phyloP scores from a whole-genome alignment of 2,888 invertebrate species.

The Allacma fusca region DNA sequence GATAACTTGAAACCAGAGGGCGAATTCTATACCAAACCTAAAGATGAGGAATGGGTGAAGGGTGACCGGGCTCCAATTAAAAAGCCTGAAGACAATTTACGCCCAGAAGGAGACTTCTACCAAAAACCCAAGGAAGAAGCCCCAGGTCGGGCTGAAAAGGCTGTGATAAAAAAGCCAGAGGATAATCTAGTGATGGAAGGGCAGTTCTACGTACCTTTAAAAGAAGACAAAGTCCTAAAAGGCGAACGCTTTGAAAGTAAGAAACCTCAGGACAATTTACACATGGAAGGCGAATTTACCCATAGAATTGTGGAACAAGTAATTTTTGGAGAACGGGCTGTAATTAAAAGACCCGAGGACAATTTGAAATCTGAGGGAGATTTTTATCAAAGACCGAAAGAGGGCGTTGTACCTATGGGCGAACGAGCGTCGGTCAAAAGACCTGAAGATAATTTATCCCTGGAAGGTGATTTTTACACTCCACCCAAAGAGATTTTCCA shows the following conservation, averaged over 20 bases:
- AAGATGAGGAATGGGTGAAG: conserved; percentile 64
- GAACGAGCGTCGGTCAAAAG: conserved; percentile 65
- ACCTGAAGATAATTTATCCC: conserved; percentile 66
- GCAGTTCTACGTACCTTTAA: conserved; percentile 66
- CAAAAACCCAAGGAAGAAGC: conserved; percentile 50
- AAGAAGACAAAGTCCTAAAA: conserved; percentile 52
- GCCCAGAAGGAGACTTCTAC: conserved; percentile 72
- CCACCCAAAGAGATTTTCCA: conserved; percentile 64
- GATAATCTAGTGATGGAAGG: conserved; percentile 64
- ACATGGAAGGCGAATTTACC: conserved; percentile 70
- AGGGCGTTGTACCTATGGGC: conserved; percentile 64
- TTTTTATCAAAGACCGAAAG: conserved; percentile 64
- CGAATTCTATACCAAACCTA: conserved; percentile 66
- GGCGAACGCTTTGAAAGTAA: conserved; percentile 61
- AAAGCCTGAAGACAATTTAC: conserved; percentile 67
- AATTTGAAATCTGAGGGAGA: conserved; percentile 69
- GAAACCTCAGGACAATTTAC: conserved; percentile 66
- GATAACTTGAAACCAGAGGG: conserved; percentile 63
- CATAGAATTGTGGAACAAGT: conserved; percentile 66
- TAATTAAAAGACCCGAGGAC: conserved; percentile 64
- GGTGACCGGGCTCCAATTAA: conserved; percentile 65
- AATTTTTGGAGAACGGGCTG: conserved; percentile 64
- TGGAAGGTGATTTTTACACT: conserved; percentile 69
- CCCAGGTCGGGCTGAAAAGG: conserved; percentile 61
- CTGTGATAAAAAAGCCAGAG: conserved; percentile 65